Evolutionary conservation across 2,797 vertebrate genomes (phyloP).

Genomic region (Pteropus rufus): DNA sequence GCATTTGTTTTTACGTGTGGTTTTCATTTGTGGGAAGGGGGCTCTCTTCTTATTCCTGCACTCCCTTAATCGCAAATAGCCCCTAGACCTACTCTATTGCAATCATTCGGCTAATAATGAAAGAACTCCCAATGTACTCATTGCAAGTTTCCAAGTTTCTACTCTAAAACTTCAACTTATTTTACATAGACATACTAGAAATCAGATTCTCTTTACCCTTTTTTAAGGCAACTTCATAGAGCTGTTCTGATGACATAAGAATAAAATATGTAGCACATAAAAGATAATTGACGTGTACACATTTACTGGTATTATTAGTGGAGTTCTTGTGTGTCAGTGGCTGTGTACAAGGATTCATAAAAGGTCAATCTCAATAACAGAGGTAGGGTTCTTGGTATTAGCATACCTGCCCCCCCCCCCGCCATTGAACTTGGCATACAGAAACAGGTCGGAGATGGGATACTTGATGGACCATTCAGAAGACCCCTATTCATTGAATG

Average conservation of each 20-base stretch:
- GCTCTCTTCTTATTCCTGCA: background rate
- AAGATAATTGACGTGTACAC: background rate
- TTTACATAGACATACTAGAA: background rate
- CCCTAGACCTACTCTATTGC: background rate
- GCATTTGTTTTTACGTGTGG: background rate
- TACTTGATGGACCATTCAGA: background rate
- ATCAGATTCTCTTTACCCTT: background rate
- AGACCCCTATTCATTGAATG: background rate
- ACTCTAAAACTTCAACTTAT: background rate
- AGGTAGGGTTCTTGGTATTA: background rate
- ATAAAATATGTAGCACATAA: background rate
- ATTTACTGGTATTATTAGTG: background rate
- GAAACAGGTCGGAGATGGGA: background rate
- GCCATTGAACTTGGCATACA: background rate
- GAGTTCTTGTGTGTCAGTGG: background rate
- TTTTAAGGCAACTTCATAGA: background rate
- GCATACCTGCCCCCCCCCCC: background rate
- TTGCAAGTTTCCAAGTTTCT: background rate
- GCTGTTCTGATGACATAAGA: background rate
- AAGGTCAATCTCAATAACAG: background rate
- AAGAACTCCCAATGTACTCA: background rate
- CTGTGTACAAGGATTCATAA: background rate
- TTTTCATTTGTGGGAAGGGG: background rate
- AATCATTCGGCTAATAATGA: background rate
- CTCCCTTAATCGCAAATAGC: background rate